A percentile compares a stretch with the other conserved stretches of the same genome.
Evolutionary conservation across 1,140 invertebrate species (phyloP).

Genomic region (Scaptodrosophila lebanonensis): DNA sequence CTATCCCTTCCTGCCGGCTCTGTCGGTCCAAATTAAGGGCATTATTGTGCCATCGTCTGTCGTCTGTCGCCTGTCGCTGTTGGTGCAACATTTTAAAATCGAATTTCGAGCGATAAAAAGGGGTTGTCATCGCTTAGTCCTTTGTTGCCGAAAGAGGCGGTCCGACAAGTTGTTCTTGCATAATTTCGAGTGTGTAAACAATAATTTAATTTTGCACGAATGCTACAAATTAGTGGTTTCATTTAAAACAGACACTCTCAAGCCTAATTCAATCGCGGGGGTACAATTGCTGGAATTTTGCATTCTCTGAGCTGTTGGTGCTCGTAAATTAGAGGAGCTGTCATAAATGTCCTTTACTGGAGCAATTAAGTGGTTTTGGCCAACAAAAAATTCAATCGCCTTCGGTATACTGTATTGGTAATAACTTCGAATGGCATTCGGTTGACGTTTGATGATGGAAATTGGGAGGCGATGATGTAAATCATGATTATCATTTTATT

Average conservation of each 20-base stretch:
- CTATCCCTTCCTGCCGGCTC: constrained; percentile 14
- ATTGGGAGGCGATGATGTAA: constrained; percentile 33
- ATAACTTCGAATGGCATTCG: not conserved
- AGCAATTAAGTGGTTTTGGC: constrained; percentile 51
- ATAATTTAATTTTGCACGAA: constrained; percentile 61
- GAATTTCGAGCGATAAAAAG: not conserved
- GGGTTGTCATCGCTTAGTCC: not conserved
- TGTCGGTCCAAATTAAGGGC: constrained; percentile 31
- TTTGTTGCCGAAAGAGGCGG: too few species aligned
- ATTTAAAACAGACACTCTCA: constrained; percentile 1
- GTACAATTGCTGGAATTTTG: too few species aligned
- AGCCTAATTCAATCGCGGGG: constrained; percentile 34
- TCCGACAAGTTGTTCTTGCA: too few species aligned
- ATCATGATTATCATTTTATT: constrained; percentile 70
- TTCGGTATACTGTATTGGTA: constrained; percentile 34
- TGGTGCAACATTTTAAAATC: constrained; percentile 13
- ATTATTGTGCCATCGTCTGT: too few species aligned
- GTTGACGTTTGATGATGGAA: constrained; percentile 11
- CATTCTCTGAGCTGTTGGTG: not conserved
- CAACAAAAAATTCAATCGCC: constrained; percentile 37
- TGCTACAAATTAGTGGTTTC: constrained; percentile 56
- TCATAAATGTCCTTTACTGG: constrained; percentile 22
- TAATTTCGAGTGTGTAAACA: constrained; percentile 51
- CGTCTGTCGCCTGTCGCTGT: not conserved
- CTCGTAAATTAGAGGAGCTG: constrained; percentile 11